phyloP scores from a whole-genome alignment of 2,113 vertebrate species.

The Recurvirostra avosetta region DNA sequence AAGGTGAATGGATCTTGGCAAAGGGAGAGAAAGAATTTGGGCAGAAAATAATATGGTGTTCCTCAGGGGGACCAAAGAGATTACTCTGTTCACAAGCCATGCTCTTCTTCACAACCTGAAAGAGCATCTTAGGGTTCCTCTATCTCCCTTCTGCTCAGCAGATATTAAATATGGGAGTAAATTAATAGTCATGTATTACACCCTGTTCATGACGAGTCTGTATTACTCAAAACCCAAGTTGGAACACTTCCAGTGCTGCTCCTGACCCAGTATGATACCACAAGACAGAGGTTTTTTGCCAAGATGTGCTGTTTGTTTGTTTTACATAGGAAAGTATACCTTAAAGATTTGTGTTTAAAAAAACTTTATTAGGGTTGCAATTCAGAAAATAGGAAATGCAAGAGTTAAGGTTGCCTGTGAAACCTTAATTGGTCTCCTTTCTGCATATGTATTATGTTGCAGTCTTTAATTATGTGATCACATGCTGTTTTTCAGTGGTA shows the following conservation, averaged over 20 bases:
- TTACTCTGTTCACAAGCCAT: neutral
- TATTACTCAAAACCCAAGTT: neutral
- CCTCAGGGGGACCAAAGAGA: neutral
- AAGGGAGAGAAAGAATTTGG: neutral
- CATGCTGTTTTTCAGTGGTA: conserved; percentile 62
- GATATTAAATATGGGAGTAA: neutral
- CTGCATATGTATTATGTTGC: conserved; percentile 48
- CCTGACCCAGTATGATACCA: neutral
- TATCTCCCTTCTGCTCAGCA: neutral
- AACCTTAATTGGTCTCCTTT: conserved; percentile 51
- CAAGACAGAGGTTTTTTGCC: neutral
- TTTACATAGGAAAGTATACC: neutral
- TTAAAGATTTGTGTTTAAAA: neutral
- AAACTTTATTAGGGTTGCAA: neutral
- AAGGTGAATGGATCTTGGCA: neutral
- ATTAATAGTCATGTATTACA: neutral
- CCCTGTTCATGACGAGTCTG: neutral
- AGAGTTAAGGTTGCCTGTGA: conserved; percentile 54
- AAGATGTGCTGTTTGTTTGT: neutral
- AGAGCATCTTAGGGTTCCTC: neutral
- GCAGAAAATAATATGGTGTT: neutral
- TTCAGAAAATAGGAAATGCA: conserved; percentile 31
- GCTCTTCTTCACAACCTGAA: neutral
- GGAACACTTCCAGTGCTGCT: neutral
- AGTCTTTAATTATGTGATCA: conserved; percentile 67